Evolutionary conservation across 2,113 vertebrate genomes (phyloP).

Genomic region (Henicopernis longicauda): DNA sequence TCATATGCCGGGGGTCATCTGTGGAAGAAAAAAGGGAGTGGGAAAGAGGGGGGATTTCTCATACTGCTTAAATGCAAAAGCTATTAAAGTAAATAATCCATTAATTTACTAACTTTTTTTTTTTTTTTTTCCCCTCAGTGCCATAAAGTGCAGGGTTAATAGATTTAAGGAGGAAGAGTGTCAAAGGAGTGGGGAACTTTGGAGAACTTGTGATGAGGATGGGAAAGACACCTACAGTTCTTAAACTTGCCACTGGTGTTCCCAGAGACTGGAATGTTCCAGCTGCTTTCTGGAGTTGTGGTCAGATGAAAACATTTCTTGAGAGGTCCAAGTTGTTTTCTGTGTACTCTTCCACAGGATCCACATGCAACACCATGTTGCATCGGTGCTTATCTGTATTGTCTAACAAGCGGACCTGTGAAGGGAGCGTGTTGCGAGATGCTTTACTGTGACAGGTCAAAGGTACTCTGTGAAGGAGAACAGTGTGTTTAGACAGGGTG

Average conservation of each 20-base stretch:
- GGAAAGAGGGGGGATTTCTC: not conserved
- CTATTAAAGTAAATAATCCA: not conserved
- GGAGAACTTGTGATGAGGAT: not conserved
- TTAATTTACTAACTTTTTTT: not conserved
- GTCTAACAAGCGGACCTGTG: rapidly evolving
- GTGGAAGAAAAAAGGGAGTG: not conserved
- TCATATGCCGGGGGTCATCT: not conserved
- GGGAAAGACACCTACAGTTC: not conserved
- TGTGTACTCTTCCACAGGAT: not conserved
- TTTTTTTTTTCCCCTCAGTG: not conserved
- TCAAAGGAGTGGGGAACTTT: not conserved
- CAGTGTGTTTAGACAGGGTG: not conserved
- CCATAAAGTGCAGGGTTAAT: not conserved
- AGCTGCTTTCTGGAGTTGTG: not conserved
- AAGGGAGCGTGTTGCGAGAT: not conserved
- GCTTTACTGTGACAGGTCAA: not conserved
- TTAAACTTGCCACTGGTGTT: not conserved
- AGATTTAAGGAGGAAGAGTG: not conserved
- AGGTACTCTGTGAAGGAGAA: rapidly evolving
- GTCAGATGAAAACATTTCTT: not conserved
- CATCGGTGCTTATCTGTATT: not conserved
- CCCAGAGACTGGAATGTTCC: not conserved
- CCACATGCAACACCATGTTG: rapidly evolving
- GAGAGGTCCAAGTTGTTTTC: not conserved
- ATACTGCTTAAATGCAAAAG: not conserved